These are phyloP conservation scores for Microchirus variegatus DNA, from an alignment of 2,797 vertebrate genomes.

Conservation along the genomic window DNA sequence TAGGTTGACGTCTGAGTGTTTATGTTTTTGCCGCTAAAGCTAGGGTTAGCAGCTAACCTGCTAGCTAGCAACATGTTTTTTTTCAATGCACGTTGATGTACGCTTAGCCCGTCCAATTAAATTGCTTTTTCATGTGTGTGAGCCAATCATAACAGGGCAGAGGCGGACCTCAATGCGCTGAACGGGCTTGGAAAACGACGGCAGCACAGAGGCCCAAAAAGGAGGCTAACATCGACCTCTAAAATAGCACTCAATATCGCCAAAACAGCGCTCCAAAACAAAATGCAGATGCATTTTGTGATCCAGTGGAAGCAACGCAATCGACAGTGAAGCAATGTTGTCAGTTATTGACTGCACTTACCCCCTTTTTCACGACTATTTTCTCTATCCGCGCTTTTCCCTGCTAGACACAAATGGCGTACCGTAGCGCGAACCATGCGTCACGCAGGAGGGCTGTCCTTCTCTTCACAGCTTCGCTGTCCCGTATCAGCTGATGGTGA, in stretches of 20 bases:
- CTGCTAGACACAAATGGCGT: slow-evolving; percentile 92
- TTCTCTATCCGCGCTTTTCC: slow-evolving; percentile 86
- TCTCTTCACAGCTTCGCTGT: slow-evolving; percentile 2
- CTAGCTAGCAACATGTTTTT: slow-evolving; percentile 61
- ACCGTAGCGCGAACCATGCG: slow-evolving; percentile 86
- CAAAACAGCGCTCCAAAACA: slow-evolving; percentile 25
- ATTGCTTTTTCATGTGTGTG: neutral
- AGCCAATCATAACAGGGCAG: slow-evolving; percentile 61
- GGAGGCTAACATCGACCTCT: slow-evolving; percentile 78
- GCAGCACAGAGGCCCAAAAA: slow-evolving; percentile 95
- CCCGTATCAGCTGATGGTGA: slow-evolving; percentile 42
- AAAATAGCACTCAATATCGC: slow-evolving; percentile 24
- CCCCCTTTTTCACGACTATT: slow-evolving; percentile 73
- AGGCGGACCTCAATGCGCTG: slow-evolving; percentile 48
- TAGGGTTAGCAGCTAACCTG: slow-evolving; percentile 37
- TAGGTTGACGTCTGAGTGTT: neutral
- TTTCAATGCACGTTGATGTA: slow-evolving; percentile 29
- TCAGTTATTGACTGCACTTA: slow-evolving; percentile 38
- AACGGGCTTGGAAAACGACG: slow-evolving; percentile 84
- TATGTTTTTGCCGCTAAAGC: too few relatives aligned
- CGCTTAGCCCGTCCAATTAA: slow-evolving; percentile 48
- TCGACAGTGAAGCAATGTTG: neutral
- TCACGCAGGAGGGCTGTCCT: slow-evolving; percentile 61
- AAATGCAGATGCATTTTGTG: neutral
- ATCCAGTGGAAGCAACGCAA: neutral